Evolutionary conservation across 2,113 vertebrate genomes (phyloP).

Genomic region (Anas platyrhynchos): DNA sequence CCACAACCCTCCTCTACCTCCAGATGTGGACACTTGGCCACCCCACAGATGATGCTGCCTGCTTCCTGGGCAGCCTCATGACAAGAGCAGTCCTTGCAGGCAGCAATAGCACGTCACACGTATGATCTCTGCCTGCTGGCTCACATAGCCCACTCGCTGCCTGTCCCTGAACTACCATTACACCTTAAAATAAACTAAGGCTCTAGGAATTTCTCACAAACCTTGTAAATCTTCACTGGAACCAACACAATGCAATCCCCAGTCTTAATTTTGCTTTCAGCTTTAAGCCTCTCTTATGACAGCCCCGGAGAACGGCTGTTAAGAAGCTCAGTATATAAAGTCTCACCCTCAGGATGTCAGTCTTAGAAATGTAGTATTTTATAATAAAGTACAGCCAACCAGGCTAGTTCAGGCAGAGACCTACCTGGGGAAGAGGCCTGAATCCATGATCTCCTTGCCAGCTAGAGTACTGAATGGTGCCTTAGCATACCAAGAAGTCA

Average conservation of each 20-base stretch:
- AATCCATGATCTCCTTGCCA: slow-evolving; percentile 22
- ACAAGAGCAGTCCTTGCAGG: neutral
- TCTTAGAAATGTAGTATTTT: neutral
- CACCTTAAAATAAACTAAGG: neutral
- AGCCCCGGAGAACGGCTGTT: neutral
- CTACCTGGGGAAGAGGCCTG: slow-evolving; percentile 6
- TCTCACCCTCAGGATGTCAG: neutral
- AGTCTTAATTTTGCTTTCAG: neutral
- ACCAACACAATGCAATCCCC: neutral
- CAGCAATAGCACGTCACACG: neutral
- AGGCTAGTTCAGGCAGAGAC: neutral
- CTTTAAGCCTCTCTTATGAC: neutral
- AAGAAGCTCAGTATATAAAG: neutral
- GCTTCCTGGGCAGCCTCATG: neutral
- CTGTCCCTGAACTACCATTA: neutral
- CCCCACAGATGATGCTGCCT: neutral
- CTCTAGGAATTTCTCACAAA: neutral
- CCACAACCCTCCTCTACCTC: neutral
- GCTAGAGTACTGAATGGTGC: neutral
- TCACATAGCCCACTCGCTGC: neutral
- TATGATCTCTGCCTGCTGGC: neutral
- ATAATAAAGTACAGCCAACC: neutral
- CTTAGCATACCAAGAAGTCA: slow-evolving; percentile 1
- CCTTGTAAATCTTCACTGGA: neutral
- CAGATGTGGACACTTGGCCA: neutral